Evolutionary conservation across 2,888 invertebrate species (phyloP), one percentile per base, ranked within the genome.

Genomic region (Apoda limacodes): DNA sequence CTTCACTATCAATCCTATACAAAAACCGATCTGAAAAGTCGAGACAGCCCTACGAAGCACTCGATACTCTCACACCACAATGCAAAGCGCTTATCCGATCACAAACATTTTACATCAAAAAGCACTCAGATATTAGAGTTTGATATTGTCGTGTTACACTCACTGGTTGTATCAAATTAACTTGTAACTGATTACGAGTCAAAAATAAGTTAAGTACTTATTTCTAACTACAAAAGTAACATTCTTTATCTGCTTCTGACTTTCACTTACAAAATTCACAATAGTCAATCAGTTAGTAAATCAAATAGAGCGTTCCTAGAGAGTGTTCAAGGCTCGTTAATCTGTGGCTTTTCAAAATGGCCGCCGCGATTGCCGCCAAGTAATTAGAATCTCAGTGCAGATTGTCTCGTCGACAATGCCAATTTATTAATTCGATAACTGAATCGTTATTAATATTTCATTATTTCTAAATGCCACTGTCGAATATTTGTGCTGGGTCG

Each of bases 341-440:
- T 58, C 54, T 55, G 48, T 55, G 52, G 47, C 54, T 54, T 42
- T 46, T 54, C 58, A 54, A 53, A 61, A 65, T 58, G 59, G 57
- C 59, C 52, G 56, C 50, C 46, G 44, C 48, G 55, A 60, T 60
- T 54, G 50, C 43, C 42, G 45, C 48, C 45, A 50, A 44, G 57
- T 69, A 70, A 72, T 72, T 71, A 74, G 62, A 71, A 71, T 68
- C 64, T 60, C 59, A 55, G 51, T 52, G 50, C 56, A 58, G 58
- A 60, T 61, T 60, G 67, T 67, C 60, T 56, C 60, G 60, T 66
- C 60, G 63, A 63, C 65, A 60, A 64, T 63, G 52, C 63, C 61
- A 65, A 69, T 69, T 65, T 67, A 66, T 63, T 60, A 63, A 63
- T 64, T 68, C 54, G 70, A 71, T 72, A 69, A 62, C 54, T 50